A percentile compares a stretch with the other conserved stretches of the same genome.
Evolutionary conservation across 2,888 invertebrate species (phyloP).

Genomic region (Anorthoa munda): DNA sequence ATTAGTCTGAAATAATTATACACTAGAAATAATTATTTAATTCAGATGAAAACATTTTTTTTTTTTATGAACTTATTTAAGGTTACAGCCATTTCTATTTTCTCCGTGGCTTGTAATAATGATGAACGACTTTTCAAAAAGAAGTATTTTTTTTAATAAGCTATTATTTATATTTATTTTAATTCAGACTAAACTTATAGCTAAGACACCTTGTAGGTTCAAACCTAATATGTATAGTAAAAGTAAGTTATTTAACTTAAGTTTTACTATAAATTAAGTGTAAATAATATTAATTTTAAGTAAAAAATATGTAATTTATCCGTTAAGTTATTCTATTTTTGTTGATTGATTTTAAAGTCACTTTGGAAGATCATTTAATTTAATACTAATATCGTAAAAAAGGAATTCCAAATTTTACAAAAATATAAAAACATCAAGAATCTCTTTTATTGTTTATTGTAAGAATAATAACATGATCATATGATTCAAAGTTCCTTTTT

Average conservation of each 20-base stretch:
- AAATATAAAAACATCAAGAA: background rate
- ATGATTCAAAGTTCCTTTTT: background rate
- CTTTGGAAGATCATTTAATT: background rate
- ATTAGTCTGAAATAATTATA: conserved; percentile 43
- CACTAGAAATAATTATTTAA: conserved; percentile 16
- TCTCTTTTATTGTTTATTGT: conserved; percentile 17
- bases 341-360: conserved; percentile 50
- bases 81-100: conserved; percentile 12
- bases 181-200: conserved; percentile 44
- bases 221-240: conserved; percentile 60
- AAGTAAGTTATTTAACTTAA: conserved; percentile 75
- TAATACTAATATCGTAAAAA: background rate
- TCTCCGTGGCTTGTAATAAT: conserved; percentile 22
- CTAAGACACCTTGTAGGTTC: conserved; percentile 30
- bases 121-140: background rate
- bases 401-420: background rate
- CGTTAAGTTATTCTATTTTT: conserved; percentile 10
- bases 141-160: background rate
- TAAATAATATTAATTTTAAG: conserved; percentile 49
- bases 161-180: background rate
- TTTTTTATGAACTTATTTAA: background rate
- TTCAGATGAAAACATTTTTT: background rate
- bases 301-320: conserved; percentile 7
- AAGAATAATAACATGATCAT: conserved; percentile 6
- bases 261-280: conserved; percentile 68